Evolutionary conservation across 2,113 vertebrate genomes (phyloP), one percentile per base, ranked within the genome.

Genomic region (Ceyx melanurus): DNA sequence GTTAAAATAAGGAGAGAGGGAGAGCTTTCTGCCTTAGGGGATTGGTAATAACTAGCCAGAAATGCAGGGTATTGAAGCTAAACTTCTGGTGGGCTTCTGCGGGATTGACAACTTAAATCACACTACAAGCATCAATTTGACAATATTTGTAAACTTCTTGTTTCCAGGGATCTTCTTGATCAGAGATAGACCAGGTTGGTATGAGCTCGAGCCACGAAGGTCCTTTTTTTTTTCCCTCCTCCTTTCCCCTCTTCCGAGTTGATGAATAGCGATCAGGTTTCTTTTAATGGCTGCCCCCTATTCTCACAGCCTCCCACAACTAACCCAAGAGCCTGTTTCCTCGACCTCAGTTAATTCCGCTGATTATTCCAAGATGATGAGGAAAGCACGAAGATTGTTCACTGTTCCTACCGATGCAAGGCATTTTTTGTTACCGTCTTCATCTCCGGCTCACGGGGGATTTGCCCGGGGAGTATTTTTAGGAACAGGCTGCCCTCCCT

Each of bases 281-380:
- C 98, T 96, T 94, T 97, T 98, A 98, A 98, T 98, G 98, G 98
- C 97, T 98, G 95, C 95, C 97, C 97, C 96, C 95, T 98, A 97
- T 99, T 98, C 98, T 98, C 98, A 98, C 98, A 98, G 97, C 98
- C 98, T 98, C 98, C 98, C 97, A 96, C 97, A 93, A 98, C 98
- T 98, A 98, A 98, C 98, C 97, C 97, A 92, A 97, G 98, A 97
- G 97, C 97, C 98, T 97, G 98, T 97, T 97, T 96, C 98, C 97
- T 95, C 97, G 98, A 98, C 98, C 98, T 98, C 97, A 96, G 97
- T 98, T 98, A 98, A 99, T 98, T 98, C 98, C 97, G 73, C 97
- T 99, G 98, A 99, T 99, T 98, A 98, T 97, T 99, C 97, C 98
- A 99, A 98, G 98, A 98, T 99, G 98, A 98, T 96, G 79, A 91